phyloP scores from a whole-genome alignment of 2,797 vertebrate genomes.

The Pyrocephalus nanus region DNA sequence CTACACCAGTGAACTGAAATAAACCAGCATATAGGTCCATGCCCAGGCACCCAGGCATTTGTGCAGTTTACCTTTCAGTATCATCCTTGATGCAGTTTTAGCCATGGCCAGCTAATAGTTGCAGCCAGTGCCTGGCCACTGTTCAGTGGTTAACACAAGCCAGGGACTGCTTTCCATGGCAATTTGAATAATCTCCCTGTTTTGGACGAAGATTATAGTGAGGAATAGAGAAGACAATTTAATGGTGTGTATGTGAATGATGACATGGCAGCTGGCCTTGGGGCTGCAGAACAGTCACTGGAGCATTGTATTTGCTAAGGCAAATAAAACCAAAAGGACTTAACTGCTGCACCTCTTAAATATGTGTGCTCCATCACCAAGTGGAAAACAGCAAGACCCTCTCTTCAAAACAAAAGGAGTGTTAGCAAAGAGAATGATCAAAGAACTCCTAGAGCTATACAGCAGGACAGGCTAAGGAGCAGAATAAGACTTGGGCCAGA shows the following conservation, averaged over 20 bases:
- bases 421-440: background rate
- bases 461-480: background rate
- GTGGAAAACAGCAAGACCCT: background rate
- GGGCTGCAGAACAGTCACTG: background rate
- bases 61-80: background rate
- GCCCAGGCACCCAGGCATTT: background rate
- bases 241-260: background rate
- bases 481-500: background rate
- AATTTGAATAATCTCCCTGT: background rate
- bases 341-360: background rate
- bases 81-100: rapidly evolving
- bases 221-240: background rate
- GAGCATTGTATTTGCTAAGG: background rate
- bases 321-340: background rate
- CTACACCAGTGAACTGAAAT: background rate
- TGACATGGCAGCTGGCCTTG: background rate
- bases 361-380: background rate
- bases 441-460: background rate
- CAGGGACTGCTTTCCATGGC: background rate
- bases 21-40: background rate
- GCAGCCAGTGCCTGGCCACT: background rate
- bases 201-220: background rate
- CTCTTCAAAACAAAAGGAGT: background rate
- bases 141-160: background rate
- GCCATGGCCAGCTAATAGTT: background rate